Conservation (phyloP, 2,797 vertebrate genomes). For the Podarcis lilfordi region DNA sequence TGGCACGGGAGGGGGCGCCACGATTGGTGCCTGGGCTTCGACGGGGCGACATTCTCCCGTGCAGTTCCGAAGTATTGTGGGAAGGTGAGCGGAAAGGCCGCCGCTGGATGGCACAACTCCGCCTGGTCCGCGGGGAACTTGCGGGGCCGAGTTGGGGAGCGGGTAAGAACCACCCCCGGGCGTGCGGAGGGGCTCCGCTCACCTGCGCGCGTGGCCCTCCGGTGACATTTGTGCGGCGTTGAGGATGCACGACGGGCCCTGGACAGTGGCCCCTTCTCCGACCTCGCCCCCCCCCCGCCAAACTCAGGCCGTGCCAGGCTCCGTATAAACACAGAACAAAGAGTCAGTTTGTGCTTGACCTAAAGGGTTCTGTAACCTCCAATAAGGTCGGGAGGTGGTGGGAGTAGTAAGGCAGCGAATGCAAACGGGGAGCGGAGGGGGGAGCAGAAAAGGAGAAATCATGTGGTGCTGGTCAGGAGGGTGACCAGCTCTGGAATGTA, state of each 20-base stretch:
- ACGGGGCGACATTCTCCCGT: background rate
- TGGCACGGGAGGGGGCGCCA: conserved; percentile 27
- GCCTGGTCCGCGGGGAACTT: background rate
- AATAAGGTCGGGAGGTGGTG: conserved; percentile 5
- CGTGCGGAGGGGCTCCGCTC: background rate
- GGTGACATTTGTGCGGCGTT: background rate
- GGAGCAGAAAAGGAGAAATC: background rate
- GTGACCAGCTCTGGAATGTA: background rate
- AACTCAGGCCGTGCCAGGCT: conserved; percentile 20
- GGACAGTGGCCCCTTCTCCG: background rate
- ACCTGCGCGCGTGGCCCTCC: background rate
- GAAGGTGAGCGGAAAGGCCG: background rate
- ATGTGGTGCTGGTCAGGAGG: background rate
- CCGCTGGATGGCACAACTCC: background rate
- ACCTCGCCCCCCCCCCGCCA: background rate
- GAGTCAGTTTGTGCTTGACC: conserved; percentile 4
- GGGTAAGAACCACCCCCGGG: background rate
- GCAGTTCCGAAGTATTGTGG: background rate
- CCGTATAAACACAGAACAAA: conserved; percentile 41
- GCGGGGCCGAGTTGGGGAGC: background rate
- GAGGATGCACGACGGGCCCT: background rate
- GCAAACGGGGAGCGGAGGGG: background rate
- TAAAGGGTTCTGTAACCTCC: conserved; percentile 33
- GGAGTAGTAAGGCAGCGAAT: background rate
- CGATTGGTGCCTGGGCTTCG: conserved; percentile 16